A percentile compares a stretch with the other conserved stretches of the same genome.
These are phyloP conservation scores for Edolisoma coerulescens DNA, from an alignment of 2,113 vertebrate genomes.

Conservation along the genomic window DNA sequence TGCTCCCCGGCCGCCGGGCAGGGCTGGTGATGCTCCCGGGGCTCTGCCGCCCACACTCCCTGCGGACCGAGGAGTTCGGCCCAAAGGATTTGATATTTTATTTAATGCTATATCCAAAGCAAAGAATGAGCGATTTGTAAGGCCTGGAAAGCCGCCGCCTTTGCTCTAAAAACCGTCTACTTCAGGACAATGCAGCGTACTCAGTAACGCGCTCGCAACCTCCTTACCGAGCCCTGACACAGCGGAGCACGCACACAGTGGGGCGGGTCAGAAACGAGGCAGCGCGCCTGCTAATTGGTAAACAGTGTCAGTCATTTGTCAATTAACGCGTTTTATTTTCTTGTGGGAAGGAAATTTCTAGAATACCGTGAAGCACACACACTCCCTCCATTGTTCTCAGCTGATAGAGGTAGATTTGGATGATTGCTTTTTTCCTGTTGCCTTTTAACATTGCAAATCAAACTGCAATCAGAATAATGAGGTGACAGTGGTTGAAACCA, in stretches of 20 bases:
- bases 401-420: slow-evolving; percentile 29
- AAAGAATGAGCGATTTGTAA: neutral
- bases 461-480: slow-evolving; percentile 77
- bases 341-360: slow-evolving; percentile 31
- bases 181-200: neutral
- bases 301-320: neutral
- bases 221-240: neutral
- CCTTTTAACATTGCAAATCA: slow-evolving; percentile 68
- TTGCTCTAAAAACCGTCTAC: neutral
- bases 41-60: neutral
- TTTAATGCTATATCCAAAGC: neutral
- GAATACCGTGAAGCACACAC: neutral
- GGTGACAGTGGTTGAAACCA: slow-evolving; percentile 61
- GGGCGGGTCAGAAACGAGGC: neutral
- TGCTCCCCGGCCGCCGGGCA: too few relatives aligned
- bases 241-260: neutral
- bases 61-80: neutral
- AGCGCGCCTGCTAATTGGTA: neutral
- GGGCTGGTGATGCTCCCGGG: too few relatives aligned
- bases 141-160: neutral
- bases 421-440: slow-evolving; percentile 40
- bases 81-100: neutral
- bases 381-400: slow-evolving; percentile 9
- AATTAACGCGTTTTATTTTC: neutral
- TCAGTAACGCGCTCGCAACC: neutral